These are phyloP conservation scores for Megamerina dolium DNA, from an alignment of 2,888 invertebrate genomes.

Conservation along the genomic window DNA sequence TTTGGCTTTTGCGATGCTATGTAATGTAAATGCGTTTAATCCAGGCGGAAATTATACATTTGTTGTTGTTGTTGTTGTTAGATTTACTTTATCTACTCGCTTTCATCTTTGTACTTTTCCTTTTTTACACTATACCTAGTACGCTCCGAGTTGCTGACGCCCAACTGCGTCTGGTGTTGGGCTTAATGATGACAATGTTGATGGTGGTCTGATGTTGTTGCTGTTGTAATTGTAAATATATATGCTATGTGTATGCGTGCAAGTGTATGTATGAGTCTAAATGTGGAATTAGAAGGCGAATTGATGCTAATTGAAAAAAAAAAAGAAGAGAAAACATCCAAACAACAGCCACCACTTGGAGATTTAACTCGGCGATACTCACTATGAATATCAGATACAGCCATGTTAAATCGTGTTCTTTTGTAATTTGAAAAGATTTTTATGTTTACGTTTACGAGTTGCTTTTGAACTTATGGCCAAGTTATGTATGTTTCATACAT, in stretches of 20 bases:
- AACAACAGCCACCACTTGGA: background rate
- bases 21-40: too few species aligned
- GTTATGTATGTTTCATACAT: too few species aligned
- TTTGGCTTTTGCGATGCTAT: too few species aligned
- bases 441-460: too few species aligned
- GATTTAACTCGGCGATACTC: background rate
- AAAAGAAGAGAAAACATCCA: slow-evolving; percentile 2
- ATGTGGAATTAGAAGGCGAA: slow-evolving; percentile 16
- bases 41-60: slow-evolving; percentile 13
- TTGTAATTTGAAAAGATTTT: background rate
- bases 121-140: too few species aligned
- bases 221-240: slow-evolving; percentile 2
- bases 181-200: too few species aligned
- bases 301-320: slow-evolving; percentile 26
- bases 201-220: too few species aligned
- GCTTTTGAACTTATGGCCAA: too few species aligned
- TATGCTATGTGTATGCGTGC: background rate
- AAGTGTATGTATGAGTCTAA: background rate
- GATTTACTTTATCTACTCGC: background rate
- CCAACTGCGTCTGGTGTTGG: slow-evolving; percentile 6
- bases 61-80: slow-evolving; percentile 5
- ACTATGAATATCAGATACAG: background rate
- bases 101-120: background rate
- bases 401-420: background rate
- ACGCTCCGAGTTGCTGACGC: too few species aligned